Evolutionary conservation across 2,113 vertebrate genomes (phyloP), one percentile per base, ranked within the genome.

Genomic region (Oryzias woworae): DNA sequence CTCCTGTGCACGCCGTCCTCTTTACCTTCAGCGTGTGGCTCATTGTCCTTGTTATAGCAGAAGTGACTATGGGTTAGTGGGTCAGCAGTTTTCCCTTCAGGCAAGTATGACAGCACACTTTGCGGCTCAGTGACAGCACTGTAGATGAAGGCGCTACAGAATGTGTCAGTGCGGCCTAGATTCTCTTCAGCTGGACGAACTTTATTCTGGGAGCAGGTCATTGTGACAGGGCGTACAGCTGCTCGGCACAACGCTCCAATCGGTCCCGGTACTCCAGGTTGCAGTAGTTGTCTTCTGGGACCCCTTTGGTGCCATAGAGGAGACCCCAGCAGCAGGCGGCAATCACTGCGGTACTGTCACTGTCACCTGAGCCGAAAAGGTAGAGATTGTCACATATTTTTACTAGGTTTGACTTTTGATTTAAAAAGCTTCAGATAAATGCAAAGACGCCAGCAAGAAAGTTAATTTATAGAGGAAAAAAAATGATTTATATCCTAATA

Each of bases 301-400:
- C 90, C 3, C 88, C 87, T 4, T 74, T 28, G 12, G 83, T 86
- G 45, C 92, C 92, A 0, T 93, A 69, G 24, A 89, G 80, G 18
- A 92, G 79, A 53, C 93, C 93, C 93, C 93, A 94, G 52, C 90
- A 92, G 75, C 91, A 92, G 76, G 88, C 89, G 2, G 93, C 93
- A 1, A 94, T 94, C 50, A 91, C 92, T 0, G 93, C 93, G 0
- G 93, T 93, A 49, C 92, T 93, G 83, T 93, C 93, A 2, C 93
- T 93, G 88, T 94, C 93, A 16, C 93, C 92, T 94, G 69, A 10
- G n/a, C 14, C 43, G 20, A 28, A 31, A 15, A 53, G 23, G 54
- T 17, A 43, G 18, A 20, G 15, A 62, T 48, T 15, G 49, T 36
- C 23, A 20, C 20, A 20, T 20, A 36, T 3, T 2, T 36, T 12